phyloP scores from a whole-genome alignment of 1,140 invertebrate species.

The Stenopsyche tienmushanensis region DNA sequence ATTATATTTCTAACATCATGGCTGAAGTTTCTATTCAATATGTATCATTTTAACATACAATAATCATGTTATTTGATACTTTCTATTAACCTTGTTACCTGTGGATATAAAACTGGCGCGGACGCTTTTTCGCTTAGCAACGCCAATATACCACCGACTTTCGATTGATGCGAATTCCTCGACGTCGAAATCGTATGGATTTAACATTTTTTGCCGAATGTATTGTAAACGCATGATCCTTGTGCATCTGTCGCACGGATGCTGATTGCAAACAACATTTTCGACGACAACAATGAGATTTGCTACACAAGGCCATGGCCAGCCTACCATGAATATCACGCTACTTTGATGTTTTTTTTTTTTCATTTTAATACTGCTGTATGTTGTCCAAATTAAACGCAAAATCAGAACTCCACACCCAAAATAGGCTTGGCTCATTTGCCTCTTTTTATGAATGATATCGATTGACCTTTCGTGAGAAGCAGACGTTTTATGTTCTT shows the following conservation, averaged over 20 bases:
- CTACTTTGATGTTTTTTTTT: background rate
- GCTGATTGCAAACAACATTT: background rate
- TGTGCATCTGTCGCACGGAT: background rate
- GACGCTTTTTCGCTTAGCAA: too few species aligned
- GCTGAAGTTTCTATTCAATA: too few species aligned
- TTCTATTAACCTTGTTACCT: too few species aligned
- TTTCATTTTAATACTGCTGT: background rate
- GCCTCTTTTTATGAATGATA: too few species aligned
- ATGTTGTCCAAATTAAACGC: background rate
- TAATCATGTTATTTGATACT: too few species aligned
- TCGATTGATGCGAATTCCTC: background rate
- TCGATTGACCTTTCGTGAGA: background rate
- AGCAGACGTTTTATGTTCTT: background rate
- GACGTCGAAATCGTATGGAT: background rate
- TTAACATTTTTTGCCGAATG: background rate
- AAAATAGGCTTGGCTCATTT: background rate
- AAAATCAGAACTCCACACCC: background rate
- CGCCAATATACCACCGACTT: too few species aligned
- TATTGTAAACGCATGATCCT: background rate
- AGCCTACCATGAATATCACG: conserved; percentile 38
- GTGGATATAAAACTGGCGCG: too few species aligned
- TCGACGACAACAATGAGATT: background rate
- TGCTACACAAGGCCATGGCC: conserved; percentile 30
- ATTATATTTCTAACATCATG: too few species aligned
- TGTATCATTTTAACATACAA: too few species aligned